Evolutionary conservation across 2,113 vertebrate species (phyloP).

Genomic region (Halichoerus grypus): DNA sequence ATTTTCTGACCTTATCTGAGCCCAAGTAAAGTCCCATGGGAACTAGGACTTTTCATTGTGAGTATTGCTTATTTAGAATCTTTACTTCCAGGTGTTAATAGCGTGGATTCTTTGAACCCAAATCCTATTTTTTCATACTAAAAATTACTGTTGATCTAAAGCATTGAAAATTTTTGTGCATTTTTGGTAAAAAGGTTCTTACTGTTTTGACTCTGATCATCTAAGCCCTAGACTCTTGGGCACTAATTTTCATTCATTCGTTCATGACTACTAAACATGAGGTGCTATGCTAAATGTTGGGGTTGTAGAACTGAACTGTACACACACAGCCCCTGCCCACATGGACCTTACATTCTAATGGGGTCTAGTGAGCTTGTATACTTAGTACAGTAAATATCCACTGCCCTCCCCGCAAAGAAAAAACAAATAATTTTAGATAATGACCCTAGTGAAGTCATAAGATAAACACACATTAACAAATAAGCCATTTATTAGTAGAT

Average conservation of each 20-base stretch:
- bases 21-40: background rate
- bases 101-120: background rate
- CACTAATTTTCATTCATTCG: background rate
- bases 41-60: background rate
- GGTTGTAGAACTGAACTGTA: background rate
- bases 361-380: background rate
- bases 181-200: background rate
- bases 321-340: background rate
- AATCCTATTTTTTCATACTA: constrained; percentile 6
- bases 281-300: background rate
- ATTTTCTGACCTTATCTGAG: background rate
- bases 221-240: background rate
- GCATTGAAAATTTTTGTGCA: background rate
- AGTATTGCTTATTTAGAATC: constrained; percentile 20
- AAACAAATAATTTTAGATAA: background rate
- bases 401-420: background rate
- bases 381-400: background rate
- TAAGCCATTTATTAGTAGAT: background rate
- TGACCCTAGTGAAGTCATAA: background rate
- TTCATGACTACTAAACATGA: background rate
- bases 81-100: background rate
- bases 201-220: background rate
- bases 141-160: background rate
- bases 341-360: background rate
- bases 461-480: background rate